Conservation (phyloP, 2,888 invertebrate genomes). For the Apocheima hispidaria region DNA sequence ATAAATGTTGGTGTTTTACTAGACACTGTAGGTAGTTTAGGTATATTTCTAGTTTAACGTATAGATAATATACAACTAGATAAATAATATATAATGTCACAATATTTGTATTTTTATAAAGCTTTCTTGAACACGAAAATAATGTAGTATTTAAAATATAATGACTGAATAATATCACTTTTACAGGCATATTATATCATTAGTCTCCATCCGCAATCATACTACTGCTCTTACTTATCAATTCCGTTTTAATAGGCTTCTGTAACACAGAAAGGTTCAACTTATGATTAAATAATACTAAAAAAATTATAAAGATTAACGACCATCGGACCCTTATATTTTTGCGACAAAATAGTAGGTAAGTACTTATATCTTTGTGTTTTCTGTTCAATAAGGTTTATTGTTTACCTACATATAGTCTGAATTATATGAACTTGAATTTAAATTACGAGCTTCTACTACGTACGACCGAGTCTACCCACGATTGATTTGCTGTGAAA, state of each 20-base stretch:
- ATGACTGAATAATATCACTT: slow-evolving; percentile 21
- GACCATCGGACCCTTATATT: slow-evolving; percentile 1
- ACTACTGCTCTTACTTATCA: slow-evolving; percentile 57
- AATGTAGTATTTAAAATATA: slow-evolving; percentile 23
- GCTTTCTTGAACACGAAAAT: slow-evolving; percentile 38
- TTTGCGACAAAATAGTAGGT: slow-evolving; percentile 9
- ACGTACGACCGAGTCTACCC: not conserved
- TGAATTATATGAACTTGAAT: not conserved
- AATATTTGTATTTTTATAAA: slow-evolving; percentile 26
- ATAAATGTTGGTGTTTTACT: slow-evolving; percentile 17
- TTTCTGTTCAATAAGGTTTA: not conserved
- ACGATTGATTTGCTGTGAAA: not conserved
- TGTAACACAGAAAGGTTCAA: slow-evolving; percentile 33
- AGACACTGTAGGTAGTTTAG: slow-evolving; percentile 5
- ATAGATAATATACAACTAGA: slow-evolving; percentile 11
- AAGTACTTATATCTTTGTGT: not conserved
- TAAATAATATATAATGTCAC: slow-evolving; percentile 13
- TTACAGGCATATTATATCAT: slow-evolving; percentile 15
- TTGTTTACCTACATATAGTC: not conserved
- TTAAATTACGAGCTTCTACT: not conserved
- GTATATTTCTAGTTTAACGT: slow-evolving; percentile 16
- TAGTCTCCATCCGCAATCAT: slow-evolving; percentile 15
- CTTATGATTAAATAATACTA: slow-evolving; percentile 27
- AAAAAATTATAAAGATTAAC: slow-evolving; percentile 11
- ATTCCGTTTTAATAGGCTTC: slow-evolving; percentile 58